Evolutionary conservation across 2,888 invertebrate genomes (phyloP).

Genomic region (Labia minor): DNA sequence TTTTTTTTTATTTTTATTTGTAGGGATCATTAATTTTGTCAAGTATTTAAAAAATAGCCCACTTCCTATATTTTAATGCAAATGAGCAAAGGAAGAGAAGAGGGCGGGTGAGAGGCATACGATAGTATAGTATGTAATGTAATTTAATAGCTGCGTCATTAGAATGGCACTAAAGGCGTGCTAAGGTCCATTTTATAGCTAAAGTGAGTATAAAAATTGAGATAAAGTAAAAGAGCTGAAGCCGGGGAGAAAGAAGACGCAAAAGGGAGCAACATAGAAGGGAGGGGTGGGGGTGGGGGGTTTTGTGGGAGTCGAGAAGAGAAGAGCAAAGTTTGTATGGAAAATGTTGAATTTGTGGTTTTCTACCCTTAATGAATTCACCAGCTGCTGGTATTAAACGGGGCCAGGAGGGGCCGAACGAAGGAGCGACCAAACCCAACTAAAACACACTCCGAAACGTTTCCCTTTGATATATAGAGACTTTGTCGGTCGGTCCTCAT

Average conservation of each 20-base stretch:
- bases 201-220: constrained; percentile 13
- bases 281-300: background rate
- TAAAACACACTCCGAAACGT: constrained; percentile 5
- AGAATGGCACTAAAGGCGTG: constrained; percentile 13
- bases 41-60: constrained; percentile 2
- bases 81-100: background rate
- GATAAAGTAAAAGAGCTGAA: background rate
- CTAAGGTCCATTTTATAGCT: constrained; percentile 13
- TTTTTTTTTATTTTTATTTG: background rate
- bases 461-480: constrained; percentile 6
- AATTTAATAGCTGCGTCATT: constrained; percentile 13
- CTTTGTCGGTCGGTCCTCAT: background rate
- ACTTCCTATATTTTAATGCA: constrained; percentile 13
- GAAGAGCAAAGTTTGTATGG: constrained; percentile 13
- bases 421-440: background rate
- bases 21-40: constrained; percentile 7
- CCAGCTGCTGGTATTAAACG: constrained; percentile 13
- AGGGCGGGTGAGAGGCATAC: too few species aligned
- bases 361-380: constrained; percentile 7
- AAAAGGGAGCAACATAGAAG: too few species aligned
- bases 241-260: too few species aligned
- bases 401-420: background rate
- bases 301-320: background rate
- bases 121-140: constrained; percentile 9
- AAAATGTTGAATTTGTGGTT: constrained; percentile 13